Conservation (phyloP, 2,797 vertebrate genomes). For the Pelobates cultripes region DNA sequence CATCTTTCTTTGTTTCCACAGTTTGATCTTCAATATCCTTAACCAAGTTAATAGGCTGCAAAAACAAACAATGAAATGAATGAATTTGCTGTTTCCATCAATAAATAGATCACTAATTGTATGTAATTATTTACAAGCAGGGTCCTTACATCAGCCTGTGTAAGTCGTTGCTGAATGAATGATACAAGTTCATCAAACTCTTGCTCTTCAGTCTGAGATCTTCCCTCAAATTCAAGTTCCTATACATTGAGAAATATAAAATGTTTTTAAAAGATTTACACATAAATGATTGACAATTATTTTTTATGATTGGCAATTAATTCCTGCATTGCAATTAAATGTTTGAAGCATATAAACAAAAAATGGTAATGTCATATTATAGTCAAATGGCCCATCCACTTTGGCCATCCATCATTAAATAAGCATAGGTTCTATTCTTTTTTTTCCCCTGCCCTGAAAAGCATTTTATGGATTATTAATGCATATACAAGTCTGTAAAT, state of each 20-base stretch:
- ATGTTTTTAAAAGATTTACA: background rate
- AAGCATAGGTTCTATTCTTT: too few species aligned
- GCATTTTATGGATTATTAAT: too few species aligned
- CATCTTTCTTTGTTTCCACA: slow-evolving; percentile 81
- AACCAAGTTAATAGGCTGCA: slow-evolving; percentile 89
- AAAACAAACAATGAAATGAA: slow-evolving; percentile 34
- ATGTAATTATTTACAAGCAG: background rate
- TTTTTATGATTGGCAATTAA: background rate
- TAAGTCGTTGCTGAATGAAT: slow-evolving; percentile 95
- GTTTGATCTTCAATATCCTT: slow-evolving; percentile 90
- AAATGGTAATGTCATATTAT: too few species aligned
- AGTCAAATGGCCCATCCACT: too few species aligned
- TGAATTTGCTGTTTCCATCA: background rate
- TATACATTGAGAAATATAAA: slow-evolving; percentile 61
- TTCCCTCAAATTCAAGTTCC: slow-evolving; percentile 89
- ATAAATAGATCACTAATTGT: background rate
- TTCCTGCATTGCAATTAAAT: too few species aligned
- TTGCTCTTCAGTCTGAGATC: slow-evolving; percentile 85
- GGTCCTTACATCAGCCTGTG: slow-evolving; percentile 88
- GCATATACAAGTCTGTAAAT: too few species aligned
- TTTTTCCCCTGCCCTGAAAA: too few species aligned
- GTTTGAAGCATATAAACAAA: too few species aligned
- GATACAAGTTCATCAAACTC: slow-evolving; percentile 93
- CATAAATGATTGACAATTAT: background rate
- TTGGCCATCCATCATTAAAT: too few species aligned